These are phyloP conservation scores for Campoplex nolae DNA, from an alignment of 2,888 invertebrate genomes.

Conservation along the genomic window DNA sequence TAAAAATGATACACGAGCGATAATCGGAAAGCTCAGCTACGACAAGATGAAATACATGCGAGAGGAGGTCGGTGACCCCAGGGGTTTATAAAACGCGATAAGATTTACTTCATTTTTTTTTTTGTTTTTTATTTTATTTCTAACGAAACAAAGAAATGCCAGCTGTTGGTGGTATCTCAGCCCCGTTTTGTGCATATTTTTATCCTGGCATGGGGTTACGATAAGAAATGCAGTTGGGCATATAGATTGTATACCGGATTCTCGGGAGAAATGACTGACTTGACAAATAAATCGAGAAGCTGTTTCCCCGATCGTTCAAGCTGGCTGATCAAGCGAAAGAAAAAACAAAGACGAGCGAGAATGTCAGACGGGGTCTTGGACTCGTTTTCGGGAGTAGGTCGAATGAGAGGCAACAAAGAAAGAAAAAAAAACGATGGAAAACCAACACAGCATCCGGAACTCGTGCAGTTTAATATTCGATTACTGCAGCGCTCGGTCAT, in stretches of 20 bases:
- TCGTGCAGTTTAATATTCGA: conserved; percentile 63
- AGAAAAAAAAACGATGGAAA: conserved; percentile 12
- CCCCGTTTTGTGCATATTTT: conserved; percentile 8
- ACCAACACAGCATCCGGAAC: conserved; percentile 42
- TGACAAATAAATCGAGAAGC: conserved; percentile 34
- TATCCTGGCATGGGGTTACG: background rate
- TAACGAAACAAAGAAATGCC: conserved; percentile 30
- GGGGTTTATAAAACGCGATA: conserved; percentile 1
- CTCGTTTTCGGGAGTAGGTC: conserved; percentile 60
- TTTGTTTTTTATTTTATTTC: background rate
- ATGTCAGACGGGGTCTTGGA: conserved; percentile 13
- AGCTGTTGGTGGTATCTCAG: background rate
- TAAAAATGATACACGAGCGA: background rate
- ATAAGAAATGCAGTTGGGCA: conserved; percentile 16
- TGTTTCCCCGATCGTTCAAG: conserved; percentile 18
- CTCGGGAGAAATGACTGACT: background rate
- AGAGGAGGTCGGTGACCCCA: conserved; percentile 32
- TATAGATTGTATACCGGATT: background rate
- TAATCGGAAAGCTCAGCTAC: background rate
- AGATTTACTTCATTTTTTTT: conserved; percentile 20
- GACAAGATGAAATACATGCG: conserved; percentile 1
- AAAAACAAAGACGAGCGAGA: conserved; percentile 7
- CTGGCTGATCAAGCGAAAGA: conserved; percentile 43
- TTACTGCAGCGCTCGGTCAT: conserved; percentile 45
- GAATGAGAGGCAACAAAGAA: conserved; percentile 17